These are phyloP conservation scores for Florisuga fusca DNA, from an alignment of 2,797 vertebrate species.

Conservation along the genomic window DNA sequence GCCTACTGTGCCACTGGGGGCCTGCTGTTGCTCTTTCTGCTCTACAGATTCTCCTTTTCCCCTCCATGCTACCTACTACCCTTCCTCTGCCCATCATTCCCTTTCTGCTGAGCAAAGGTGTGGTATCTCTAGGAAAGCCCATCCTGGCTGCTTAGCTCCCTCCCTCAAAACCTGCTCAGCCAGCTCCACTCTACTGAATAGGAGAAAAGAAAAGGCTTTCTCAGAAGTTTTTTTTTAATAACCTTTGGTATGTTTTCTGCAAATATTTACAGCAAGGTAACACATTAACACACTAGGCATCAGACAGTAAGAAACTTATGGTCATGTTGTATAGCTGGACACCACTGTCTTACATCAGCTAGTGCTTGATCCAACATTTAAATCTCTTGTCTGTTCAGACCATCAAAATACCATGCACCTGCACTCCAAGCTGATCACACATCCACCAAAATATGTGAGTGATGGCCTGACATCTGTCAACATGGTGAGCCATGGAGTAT, in stretches of 20 bases:
- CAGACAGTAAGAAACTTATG: not conserved
- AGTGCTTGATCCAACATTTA: not conserved
- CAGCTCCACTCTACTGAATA: not conserved
- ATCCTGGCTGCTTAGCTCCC: not conserved
- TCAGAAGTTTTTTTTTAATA: not conserved
- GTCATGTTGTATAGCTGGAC: not conserved
- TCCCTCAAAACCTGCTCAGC: not conserved
- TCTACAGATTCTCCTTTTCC: too few species aligned
- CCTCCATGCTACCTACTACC: fast-evolving
- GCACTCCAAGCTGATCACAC: not conserved
- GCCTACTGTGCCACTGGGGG: not conserved
- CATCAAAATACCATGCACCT: not conserved
- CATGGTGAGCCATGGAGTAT: not conserved
- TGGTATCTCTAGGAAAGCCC: not conserved
- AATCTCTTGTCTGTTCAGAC: not conserved
- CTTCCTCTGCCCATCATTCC: not conserved
- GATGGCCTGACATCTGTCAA: not conserved
- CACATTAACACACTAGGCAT: not conserved
- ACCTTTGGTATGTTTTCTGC: not conserved
- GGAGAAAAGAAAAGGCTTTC: not conserved
- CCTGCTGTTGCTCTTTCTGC: not conserved
- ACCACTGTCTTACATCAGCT: not conserved
- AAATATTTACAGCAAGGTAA: not conserved
- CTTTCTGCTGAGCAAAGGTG: not conserved
- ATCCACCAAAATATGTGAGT: not conserved